A percentile compares a stretch with the other conserved stretches of the same genome.
Evolutionary conservation across 2,888 invertebrate species (phyloP).

Genomic region (Lordiphosa andalusiaca): DNA sequence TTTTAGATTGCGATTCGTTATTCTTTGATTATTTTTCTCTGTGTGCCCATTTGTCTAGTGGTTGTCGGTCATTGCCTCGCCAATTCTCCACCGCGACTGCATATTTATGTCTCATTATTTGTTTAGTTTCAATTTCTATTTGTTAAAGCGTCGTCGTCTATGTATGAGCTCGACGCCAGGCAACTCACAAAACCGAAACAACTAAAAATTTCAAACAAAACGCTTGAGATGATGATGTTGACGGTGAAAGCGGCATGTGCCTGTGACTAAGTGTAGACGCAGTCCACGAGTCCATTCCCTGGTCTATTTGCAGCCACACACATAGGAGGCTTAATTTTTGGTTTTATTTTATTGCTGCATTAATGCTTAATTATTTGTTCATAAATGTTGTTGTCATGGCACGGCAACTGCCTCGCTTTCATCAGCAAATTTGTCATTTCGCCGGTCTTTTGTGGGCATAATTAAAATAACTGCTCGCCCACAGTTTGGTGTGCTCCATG

Average conservation of each 20-base stretch:
- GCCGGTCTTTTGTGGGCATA: slow-evolving; percentile 33
- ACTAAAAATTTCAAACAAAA: slow-evolving; percentile 24
- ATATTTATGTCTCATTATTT: slow-evolving; percentile 76
- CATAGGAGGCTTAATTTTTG: slow-evolving; percentile 6
- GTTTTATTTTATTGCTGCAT: slow-evolving; percentile 30
- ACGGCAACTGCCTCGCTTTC: slow-evolving; percentile 26
- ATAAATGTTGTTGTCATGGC: slow-evolving; percentile 17
- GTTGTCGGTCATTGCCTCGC: slow-evolving; percentile 46
- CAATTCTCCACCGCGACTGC: slow-evolving; percentile 39
- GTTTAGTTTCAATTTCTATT: slow-evolving; percentile 69
- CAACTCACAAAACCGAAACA: slow-evolving; percentile 45
- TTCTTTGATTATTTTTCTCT: slow-evolving; percentile 6
- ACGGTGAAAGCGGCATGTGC: slow-evolving; percentile 13
- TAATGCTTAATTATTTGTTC: slow-evolving; percentile 28
- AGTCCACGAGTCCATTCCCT: not conserved
- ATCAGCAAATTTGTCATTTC: slow-evolving; percentile 30
- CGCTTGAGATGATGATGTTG: slow-evolving; percentile 55
- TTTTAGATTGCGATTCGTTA: slow-evolving; percentile 1
- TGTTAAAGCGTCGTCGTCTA: slow-evolving; percentile 29
- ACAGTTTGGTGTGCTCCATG: slow-evolving; percentile 46
- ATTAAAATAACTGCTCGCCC: slow-evolving; percentile 64
- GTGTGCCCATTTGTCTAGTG: slow-evolving; percentile 1
- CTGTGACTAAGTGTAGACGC: slow-evolving; percentile 11
- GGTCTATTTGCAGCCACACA: slow-evolving; percentile 2
- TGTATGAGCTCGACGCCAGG: slow-evolving; percentile 11